Evolutionary conservation across 2,888 invertebrate species (phyloP).

Genomic region (Agonopterix subpropinquella): DNA sequence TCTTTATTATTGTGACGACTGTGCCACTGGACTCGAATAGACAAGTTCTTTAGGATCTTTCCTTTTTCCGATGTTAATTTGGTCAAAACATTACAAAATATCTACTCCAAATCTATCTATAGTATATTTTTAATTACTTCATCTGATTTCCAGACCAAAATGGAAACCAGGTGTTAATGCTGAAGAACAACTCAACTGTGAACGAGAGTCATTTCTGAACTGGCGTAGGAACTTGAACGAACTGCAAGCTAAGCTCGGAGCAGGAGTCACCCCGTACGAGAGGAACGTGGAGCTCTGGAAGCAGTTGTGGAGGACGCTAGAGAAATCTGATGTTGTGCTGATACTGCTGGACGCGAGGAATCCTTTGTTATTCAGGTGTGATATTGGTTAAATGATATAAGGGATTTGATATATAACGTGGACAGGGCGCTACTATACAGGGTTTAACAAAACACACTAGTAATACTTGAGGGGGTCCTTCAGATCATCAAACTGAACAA

Average conservation of each 20-base stretch:
- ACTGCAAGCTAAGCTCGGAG: conserved; percentile 84
- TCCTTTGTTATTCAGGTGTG: conserved; percentile 87
- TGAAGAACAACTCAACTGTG: conserved; percentile 86
- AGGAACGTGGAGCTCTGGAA: conserved; percentile 99
- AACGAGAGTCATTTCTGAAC: conserved; percentile 89
- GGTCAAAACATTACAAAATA: neutral
- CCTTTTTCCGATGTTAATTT: no score
- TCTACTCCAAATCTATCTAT: neutral
- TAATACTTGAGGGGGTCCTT: no score
- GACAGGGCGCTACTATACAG: no score
- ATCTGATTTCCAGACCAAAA: conserved; percentile 76
- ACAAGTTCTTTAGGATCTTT: no score
- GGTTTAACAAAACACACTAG: no score
- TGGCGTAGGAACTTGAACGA: conserved; percentile 92
- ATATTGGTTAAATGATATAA: neutral
- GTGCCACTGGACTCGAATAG: no score
- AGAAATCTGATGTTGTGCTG: conserved; percentile 93
- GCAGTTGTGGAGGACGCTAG: conserved; percentile 99
- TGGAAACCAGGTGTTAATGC: conserved; percentile 86
- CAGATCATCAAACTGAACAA: no score
- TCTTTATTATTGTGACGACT: no score
- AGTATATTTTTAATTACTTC: neutral
- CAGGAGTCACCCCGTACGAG: conserved; percentile 96
- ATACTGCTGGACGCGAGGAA: conserved; percentile 98
- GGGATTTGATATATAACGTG: no score